These are phyloP conservation scores for Bilobella aurantiaca DNA, from an alignment of 1,140 invertebrate species.

Conservation along the genomic window DNA sequence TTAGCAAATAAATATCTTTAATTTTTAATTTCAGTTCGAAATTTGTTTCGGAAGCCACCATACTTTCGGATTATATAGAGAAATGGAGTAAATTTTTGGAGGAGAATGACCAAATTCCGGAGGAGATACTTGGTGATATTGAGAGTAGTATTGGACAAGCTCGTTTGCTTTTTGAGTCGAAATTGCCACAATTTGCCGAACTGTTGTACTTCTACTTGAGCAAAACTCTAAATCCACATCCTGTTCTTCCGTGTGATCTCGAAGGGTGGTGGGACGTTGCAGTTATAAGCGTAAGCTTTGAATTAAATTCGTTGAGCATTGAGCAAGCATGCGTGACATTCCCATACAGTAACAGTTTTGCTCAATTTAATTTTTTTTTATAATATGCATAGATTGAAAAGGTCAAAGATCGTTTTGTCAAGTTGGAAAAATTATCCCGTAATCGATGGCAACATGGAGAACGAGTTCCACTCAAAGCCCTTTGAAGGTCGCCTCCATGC, in stretches of 20 bases:
- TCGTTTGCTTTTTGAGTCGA: conserved; percentile 21
- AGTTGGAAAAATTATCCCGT: conserved; percentile 1
- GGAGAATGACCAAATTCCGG: conserved; percentile 13
- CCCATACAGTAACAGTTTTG: no score
- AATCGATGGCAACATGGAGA: conserved; percentile 14
- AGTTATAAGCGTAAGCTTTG: conserved; percentile 19
- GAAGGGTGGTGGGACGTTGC: conserved; percentile 34
- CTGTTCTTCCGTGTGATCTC: conserved; percentile 27
- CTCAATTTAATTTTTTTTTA: conserved; percentile 7
- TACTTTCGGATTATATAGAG: background rate
- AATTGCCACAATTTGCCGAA: conserved; percentile 31
- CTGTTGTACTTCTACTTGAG: conserved; percentile 27
- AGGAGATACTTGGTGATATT: conserved; percentile 18
- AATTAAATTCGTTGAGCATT: background rate
- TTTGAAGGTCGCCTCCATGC: no score
- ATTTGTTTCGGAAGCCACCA: background rate
- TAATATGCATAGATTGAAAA: conserved; percentile 19
- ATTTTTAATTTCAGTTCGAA: background rate
- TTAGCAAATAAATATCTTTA: background rate
- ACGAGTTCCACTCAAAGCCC: background rate
- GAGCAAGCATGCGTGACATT: background rate
- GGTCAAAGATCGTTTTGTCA: conserved; percentile 11
- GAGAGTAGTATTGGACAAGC: conserved; percentile 17
- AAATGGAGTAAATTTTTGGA: conserved; percentile 5
- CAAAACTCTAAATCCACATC: conserved; percentile 12